A percentile compares a stretch with the other conserved stretches of the same genome.
These are phyloP conservation scores for Phoxinus dragarum DNA, from an alignment of 2,797 vertebrate genomes.

Conservation along the genomic window DNA sequence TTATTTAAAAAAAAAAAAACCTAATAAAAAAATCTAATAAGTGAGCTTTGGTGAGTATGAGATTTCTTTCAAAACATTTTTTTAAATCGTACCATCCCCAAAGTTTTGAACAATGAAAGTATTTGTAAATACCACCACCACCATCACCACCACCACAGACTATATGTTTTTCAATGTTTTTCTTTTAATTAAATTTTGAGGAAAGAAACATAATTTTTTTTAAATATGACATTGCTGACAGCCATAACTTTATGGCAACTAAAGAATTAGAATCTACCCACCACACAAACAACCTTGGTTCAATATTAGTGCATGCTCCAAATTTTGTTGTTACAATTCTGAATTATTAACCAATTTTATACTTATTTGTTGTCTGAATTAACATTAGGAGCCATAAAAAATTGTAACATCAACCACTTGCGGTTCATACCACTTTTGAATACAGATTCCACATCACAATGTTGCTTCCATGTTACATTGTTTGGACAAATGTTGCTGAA, in stretches of 20 bases:
- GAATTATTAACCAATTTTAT: slow-evolving; percentile 28
- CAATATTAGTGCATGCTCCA: slow-evolving; percentile 35
- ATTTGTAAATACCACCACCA: background rate
- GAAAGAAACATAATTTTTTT: background rate
- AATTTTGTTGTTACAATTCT: slow-evolving; percentile 32
- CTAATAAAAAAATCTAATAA: background rate
- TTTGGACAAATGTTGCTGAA: slow-evolving; percentile 21
- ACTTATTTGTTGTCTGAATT: slow-evolving; percentile 32
- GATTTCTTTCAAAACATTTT: background rate
- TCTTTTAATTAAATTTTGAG: slow-evolving; percentile 9
- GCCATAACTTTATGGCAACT: slow-evolving; percentile 36
- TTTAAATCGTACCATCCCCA: background rate
- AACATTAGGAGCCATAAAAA: slow-evolving; percentile 16
- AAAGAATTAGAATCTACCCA: slow-evolving; percentile 38
- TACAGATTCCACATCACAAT: slow-evolving; percentile 43
- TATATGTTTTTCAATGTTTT: slow-evolving; percentile 7
- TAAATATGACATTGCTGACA: slow-evolving; percentile 28
- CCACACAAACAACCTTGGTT: slow-evolving; percentile 38
- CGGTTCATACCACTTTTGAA: slow-evolving; percentile 16
- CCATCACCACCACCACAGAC: background rate
- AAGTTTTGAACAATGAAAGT: background rate
- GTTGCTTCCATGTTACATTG: slow-evolving; percentile 31
- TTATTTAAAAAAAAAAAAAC: background rate
- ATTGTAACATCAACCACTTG: slow-evolving; percentile 29
- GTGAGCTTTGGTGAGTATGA: background rate